Evolutionary conservation across 2,888 invertebrate species (phyloP).

Genomic region (Carabus problematicus): DNA sequence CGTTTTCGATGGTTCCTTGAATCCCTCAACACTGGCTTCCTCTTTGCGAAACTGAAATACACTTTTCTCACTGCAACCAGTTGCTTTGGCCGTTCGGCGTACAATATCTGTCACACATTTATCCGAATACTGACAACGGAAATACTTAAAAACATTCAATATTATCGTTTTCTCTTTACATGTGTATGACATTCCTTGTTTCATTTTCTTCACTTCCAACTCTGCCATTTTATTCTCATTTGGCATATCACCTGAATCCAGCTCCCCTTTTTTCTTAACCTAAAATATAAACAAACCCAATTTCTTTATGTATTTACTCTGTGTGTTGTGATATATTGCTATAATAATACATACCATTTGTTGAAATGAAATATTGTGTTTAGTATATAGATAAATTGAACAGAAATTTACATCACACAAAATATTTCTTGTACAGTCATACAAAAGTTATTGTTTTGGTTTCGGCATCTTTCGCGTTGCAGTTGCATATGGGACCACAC

Average conservation of each 20-base stretch:
- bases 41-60: conserved; percentile 58
- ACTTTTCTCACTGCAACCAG: conserved; percentile 58
- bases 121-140: conserved; percentile 53
- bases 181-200: conserved; percentile 58
- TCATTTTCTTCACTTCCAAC: conserved; percentile 57
- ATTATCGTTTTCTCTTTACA: conserved; percentile 59
- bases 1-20: conserved; percentile 56
- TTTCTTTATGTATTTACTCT: background rate
- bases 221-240: conserved; percentile 44
- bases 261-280: conserved; percentile 34
- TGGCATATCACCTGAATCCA: conserved; percentile 7
- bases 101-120: conserved; percentile 56
- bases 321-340: too few relatives aligned
- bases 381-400: too few relatives aligned
- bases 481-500: too few relatives aligned
- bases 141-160: conserved; percentile 58
- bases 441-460: too few relatives aligned
- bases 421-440: too few relatives aligned
- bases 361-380: too few relatives aligned
- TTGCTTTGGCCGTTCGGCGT: conserved; percentile 56
- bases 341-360: too few relatives aligned
- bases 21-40: conserved; percentile 56
- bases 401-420: too few relatives aligned
- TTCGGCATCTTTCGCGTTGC: too few relatives aligned
- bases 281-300: conserved; percentile 17